Conservation (phyloP, 2,888 invertebrate genomes). For the Cyaniris semiargus region DNA sequence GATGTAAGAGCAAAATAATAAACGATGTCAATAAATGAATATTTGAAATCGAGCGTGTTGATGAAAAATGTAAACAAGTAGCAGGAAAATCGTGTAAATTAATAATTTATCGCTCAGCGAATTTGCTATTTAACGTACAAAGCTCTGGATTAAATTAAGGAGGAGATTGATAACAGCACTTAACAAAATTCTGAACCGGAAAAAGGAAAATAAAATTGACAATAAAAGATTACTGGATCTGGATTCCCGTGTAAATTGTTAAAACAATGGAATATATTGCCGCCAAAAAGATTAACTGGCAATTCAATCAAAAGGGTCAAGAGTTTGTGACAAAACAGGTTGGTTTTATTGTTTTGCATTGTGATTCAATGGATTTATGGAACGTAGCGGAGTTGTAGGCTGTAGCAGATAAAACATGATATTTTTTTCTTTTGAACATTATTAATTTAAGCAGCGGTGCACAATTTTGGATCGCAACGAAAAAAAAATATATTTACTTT, state of each 20-base stretch:
- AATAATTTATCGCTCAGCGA: neutral
- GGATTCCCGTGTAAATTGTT: neutral
- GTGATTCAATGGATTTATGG: neutral
- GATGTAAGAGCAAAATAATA: neutral
- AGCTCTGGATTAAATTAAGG: neutral
- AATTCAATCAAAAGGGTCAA: neutral
- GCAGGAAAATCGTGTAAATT: neutral
- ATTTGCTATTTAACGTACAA: neutral
- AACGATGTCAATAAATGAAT: neutral
- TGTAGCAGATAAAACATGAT: neutral
- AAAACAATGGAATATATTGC: neutral
- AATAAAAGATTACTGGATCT: neutral
- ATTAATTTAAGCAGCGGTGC: no score
- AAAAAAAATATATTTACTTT: no score
- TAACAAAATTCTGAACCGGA: neutral
- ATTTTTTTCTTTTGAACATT: no score
- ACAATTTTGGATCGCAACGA: no score
- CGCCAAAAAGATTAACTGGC: neutral
- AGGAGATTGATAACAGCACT: constrained; percentile 6
- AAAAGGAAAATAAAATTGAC: constrained; percentile 14
- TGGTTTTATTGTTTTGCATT: neutral
- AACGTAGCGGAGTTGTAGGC: neutral
- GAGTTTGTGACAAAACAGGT: neutral
- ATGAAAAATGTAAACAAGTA: neutral
- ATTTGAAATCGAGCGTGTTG: neutral